These are phyloP conservation scores for Doris montereyensis DNA, from an alignment of 2,888 invertebrate genomes.

Conservation along the genomic window DNA sequence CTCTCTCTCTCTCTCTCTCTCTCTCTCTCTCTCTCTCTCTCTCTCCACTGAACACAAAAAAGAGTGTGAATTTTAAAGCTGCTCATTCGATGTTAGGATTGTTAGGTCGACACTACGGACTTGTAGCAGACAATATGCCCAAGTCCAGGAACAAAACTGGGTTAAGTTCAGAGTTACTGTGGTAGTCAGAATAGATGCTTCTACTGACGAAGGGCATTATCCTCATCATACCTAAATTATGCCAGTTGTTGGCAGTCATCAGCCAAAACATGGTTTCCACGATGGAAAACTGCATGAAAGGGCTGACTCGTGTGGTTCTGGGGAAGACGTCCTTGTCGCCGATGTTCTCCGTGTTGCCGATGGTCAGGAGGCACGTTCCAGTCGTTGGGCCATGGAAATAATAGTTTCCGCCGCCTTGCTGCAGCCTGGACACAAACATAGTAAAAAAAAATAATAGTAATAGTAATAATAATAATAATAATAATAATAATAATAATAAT, in stretches of 20 bases:
- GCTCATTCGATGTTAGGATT: too few relatives aligned
- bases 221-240: slow-evolving; percentile 38
- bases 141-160: too few relatives aligned
- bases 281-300: slow-evolving; percentile 39
- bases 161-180: too few relatives aligned
- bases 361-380: slow-evolving; percentile 57
- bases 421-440: too few relatives aligned
- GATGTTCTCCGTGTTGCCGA: slow-evolving; percentile 48
- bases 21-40: slow-evolving; percentile 2
- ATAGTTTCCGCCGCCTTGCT: slow-evolving; percentile 49
- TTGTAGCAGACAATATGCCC: too few relatives aligned
- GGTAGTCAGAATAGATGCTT: background rate
- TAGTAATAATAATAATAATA: too few relatives aligned
- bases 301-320: slow-evolving; percentile 52
- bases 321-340: slow-evolving; percentile 52
- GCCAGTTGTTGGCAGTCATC: slow-evolving; percentile 49
- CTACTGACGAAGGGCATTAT: background rate
- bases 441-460: too few relatives aligned
- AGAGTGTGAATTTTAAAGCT: too few relatives aligned
- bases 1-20: background rate
- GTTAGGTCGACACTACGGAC: too few relatives aligned
- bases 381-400: slow-evolving; percentile 49
- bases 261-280: slow-evolving; percentile 38
- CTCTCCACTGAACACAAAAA: too few relatives aligned
- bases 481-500: too few relatives aligned